A percentile compares a stretch with the other conserved stretches of the same genome.
Evolutionary conservation across 2,888 invertebrate species (phyloP).

Genomic region (Aplocera efformata): DNA sequence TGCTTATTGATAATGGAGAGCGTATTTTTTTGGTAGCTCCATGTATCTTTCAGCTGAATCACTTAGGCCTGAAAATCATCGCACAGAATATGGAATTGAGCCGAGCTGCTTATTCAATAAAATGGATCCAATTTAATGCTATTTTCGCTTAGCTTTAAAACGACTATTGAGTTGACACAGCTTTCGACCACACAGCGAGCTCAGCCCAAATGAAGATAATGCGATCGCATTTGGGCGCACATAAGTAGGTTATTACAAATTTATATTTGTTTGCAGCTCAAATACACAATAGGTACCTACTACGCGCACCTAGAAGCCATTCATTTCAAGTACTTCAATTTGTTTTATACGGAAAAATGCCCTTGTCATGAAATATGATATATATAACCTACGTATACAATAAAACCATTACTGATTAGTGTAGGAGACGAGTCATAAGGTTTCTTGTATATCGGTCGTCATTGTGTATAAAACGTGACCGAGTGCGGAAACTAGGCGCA

Average conservation of each 20-base stretch:
- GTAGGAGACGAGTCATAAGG: slow-evolving; percentile 4
- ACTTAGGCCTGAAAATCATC: too few species aligned
- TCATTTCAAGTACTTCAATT: too few species aligned
- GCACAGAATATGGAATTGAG: too few species aligned
- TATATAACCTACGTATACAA: too few species aligned
- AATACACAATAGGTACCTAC: neutral
- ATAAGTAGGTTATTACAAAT: slow-evolving; percentile 7
- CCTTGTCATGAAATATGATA: neutral
- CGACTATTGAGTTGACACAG: neutral
- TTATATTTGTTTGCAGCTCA: slow-evolving; percentile 6
- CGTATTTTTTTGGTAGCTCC: too few species aligned
- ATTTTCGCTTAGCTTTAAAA: slow-evolving; percentile 22
- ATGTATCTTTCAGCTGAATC: too few species aligned
- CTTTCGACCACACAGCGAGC: slow-evolving; percentile 4
- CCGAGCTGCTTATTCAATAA: slow-evolving; percentile 6
- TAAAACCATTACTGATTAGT: slow-evolving; percentile 1
- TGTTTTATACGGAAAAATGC: neutral
- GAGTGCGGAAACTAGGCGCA: slow-evolving; percentile 15
- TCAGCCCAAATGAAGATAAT: slow-evolving; percentile 16
- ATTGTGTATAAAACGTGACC: slow-evolving; percentile 17
- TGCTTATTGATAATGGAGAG: too few species aligned
- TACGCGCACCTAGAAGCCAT: neutral
- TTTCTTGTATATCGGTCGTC: too few species aligned
- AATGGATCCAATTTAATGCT: slow-evolving; percentile 4
- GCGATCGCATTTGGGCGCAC: slow-evolving; percentile 18